phyloP scores from a whole-genome alignment of 1,140 invertebrate species.

The Rhopalosiphum maidis region DNA sequence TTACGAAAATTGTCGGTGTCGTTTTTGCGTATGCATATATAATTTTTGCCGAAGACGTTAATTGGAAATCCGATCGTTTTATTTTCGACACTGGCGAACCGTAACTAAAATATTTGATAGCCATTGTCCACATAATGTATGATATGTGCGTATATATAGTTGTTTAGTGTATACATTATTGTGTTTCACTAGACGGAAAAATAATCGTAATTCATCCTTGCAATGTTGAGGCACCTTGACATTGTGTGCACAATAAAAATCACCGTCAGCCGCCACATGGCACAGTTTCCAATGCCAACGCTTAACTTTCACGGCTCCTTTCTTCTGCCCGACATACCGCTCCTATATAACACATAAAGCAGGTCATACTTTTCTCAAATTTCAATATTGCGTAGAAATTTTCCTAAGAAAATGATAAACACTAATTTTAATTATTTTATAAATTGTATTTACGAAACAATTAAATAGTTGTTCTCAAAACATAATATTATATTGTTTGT shows the following conservation, averaged over 20 bases:
- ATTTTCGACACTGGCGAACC: neutral
- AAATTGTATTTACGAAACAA: neutral
- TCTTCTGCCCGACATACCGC: constrained; percentile 49
- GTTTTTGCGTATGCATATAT: neutral
- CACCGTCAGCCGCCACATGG: constrained; percentile 47
- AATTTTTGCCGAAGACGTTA: neutral
- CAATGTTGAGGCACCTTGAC: constrained; percentile 55
- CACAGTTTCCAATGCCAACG: constrained; percentile 57
- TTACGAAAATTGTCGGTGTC: neutral
- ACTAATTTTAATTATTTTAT: neutral
- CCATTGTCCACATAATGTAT: neutral
- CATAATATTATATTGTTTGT: constrained; percentile 24
- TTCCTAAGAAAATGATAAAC: constrained; percentile 7
- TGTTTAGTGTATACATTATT: neutral
- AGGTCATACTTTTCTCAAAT: constrained; percentile 43
- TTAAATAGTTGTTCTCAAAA: neutral
- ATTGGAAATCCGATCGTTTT: neutral
- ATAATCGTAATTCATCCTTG: neutral
- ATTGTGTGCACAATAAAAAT: constrained; percentile 58
- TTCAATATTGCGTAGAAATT: neutral
- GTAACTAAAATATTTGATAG: neutral
- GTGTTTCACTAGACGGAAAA: neutral
- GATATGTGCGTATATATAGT: neutral
- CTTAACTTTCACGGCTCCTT: constrained; percentile 57
- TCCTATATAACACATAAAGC: constrained; percentile 35